phyloP scores from a whole-genome alignment of 23 tunicate genomes.

The Ascidia mentula region DNA sequence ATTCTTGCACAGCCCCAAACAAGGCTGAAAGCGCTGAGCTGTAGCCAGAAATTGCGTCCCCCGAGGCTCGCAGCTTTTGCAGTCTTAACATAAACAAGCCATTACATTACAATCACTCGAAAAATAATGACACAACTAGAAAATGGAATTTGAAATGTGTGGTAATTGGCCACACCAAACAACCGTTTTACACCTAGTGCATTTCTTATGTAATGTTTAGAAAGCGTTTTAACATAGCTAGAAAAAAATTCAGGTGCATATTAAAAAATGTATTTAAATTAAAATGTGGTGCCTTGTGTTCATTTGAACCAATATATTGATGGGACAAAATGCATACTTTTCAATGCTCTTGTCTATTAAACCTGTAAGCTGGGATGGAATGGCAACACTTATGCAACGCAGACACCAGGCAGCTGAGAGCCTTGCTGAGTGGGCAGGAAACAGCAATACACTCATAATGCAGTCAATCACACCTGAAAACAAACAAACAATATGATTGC shows the following conservation, averaged over 20 bases:
- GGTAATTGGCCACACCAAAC: too few relatives aligned
- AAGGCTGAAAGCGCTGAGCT: conserved; percentile 84
- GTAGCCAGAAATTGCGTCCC: conserved; percentile 87
- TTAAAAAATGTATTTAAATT: too few relatives aligned
- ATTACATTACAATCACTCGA: too few relatives aligned
- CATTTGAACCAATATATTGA: too few relatives aligned
- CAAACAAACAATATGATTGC: background rate
- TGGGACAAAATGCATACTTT: conserved; percentile 47
- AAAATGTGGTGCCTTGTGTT: too few relatives aligned
- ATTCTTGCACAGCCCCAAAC: conserved; percentile 70
- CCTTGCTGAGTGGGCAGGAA: conserved; percentile 80
- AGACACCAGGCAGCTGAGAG: conserved; percentile 99
- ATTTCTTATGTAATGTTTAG: too few relatives aligned
- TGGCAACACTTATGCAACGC: conserved; percentile 73
- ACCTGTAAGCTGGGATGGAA: conserved; percentile 67
- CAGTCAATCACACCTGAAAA: conserved; percentile 60
- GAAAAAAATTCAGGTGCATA: too few relatives aligned
- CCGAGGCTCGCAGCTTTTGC: conserved; percentile 54
- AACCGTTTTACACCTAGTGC: too few relatives aligned
- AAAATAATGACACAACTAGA: too few relatives aligned
- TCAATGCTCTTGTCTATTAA: conserved; percentile 71
- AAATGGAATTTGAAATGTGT: too few relatives aligned
- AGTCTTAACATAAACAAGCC: conserved; percentile 46
- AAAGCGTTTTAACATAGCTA: too few relatives aligned
- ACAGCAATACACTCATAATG: conserved; percentile 52